These are phyloP conservation scores for Nebria ingens DNA, from an alignment of 1,140 invertebrate species.

Conservation along the genomic window DNA sequence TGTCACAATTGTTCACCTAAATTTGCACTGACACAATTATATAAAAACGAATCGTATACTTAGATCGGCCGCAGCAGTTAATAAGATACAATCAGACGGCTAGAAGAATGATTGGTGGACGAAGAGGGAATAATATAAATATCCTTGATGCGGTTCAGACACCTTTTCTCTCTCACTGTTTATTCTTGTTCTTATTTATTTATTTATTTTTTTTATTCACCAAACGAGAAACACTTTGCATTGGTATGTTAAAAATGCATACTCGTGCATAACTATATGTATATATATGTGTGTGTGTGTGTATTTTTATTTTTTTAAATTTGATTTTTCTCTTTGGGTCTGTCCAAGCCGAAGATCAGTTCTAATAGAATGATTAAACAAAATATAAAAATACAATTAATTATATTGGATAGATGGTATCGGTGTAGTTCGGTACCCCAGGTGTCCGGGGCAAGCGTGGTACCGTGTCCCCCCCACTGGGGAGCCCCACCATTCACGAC, in stretches of 20 bases:
- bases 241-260: slow-evolving; percentile 25
- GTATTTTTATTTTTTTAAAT: slow-evolving; percentile 13
- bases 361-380: slow-evolving; percentile 35
- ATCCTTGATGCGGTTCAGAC: slow-evolving; percentile 7
- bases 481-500: background rate
- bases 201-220: slow-evolving; percentile 16
- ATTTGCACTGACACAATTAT: slow-evolving; percentile 2
- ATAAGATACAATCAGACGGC: background rate
- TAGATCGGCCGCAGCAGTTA: too few relatives aligned
- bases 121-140: background rate
- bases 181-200: background rate
- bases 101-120: background rate
- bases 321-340: slow-evolving; percentile 11
- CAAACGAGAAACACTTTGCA: slow-evolving; percentile 23
- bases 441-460: slow-evolving; percentile 24
- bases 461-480: slow-evolving; percentile 16
- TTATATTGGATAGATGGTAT: slow-evolving; percentile 32
- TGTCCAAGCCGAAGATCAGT: slow-evolving; percentile 22
- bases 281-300: too few relatives aligned
- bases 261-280: slow-evolving; percentile 18
- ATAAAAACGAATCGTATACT: background rate
- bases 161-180: background rate
- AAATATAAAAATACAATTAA: slow-evolving; percentile 36
- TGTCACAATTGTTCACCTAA: background rate
- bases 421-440: slow-evolving; percentile 22